phyloP scores from a whole-genome alignment of 1,140 invertebrate species.

The Orchesella cincta region DNA sequence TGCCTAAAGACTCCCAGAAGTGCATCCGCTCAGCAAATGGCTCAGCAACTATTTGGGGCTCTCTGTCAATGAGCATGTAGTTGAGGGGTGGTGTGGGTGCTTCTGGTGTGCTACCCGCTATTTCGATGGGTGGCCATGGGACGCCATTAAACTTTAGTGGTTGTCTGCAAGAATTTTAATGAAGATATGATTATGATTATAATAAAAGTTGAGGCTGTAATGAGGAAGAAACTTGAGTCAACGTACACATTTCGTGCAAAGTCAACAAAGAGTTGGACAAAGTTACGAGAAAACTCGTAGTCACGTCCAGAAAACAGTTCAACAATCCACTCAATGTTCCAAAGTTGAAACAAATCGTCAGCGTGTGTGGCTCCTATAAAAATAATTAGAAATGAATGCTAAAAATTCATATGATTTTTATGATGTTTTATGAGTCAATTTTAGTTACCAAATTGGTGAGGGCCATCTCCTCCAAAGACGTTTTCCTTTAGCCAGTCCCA shows the following conservation, averaged over 20 bases:
- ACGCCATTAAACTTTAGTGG: constrained; percentile 33
- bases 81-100: neutral
- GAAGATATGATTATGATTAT: too few species aligned
- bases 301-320: neutral
- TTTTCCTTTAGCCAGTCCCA: neutral
- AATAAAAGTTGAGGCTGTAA: too few species aligned
- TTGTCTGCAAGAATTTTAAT: constrained; percentile 11
- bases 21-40: constrained; percentile 29
- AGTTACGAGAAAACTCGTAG: neutral
- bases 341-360: neutral
- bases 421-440: neutral
- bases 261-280: neutral
- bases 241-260: constrained; percentile 8
- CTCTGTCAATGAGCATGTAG: constrained; percentile 34
- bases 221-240: neutral
- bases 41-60: constrained; percentile 31
- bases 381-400: neutral
- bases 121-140: constrained; percentile 28
- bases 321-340: neutral
- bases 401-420: neutral
- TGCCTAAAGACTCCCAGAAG: constrained; percentile 28
- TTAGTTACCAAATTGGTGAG: neutral
- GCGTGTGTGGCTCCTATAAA: constrained; percentile 6
- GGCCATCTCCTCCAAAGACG: neutral
- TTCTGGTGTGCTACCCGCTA: neutral